Evolutionary conservation across 2,797 vertebrate genomes (phyloP).

Genomic region (Tenualosa ilisha): DNA sequence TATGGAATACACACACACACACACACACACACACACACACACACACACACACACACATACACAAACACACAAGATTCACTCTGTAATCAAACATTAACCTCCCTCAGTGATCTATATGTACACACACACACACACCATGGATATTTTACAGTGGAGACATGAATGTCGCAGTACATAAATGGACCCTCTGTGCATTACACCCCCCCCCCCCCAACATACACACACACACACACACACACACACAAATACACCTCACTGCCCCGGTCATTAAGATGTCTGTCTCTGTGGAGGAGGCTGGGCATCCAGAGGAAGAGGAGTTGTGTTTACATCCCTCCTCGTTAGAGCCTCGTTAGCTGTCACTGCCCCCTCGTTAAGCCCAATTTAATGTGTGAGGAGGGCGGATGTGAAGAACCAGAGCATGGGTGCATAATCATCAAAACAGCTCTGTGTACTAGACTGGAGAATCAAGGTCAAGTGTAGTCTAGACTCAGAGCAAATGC

Average conservation of each 20-base stretch:
- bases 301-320: background rate
- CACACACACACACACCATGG: no score
- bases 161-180: no score
- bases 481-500: no score
- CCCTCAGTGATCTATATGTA: no score
- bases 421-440: background rate
- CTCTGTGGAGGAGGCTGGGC: background rate
- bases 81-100: no score
- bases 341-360: slow-evolving; percentile 5
- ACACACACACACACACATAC: slow-evolving; percentile 35
- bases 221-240: background rate
- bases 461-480: no score
- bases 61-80: background rate
- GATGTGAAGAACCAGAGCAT: background rate
- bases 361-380: background rate
- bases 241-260: no score
- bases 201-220: background rate
- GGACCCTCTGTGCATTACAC: no score
- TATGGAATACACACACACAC: slow-evolving; percentile 53
- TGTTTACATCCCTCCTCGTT: slow-evolving; percentile 4
- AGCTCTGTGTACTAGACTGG: no score
- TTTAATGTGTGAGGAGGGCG: background rate
- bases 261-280: background rate
- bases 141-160: no score
- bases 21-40: slow-evolving; percentile 35